phyloP scores from a whole-genome alignment of 2,797 vertebrate genomes.

The Crocodylus rhombifer region DNA sequence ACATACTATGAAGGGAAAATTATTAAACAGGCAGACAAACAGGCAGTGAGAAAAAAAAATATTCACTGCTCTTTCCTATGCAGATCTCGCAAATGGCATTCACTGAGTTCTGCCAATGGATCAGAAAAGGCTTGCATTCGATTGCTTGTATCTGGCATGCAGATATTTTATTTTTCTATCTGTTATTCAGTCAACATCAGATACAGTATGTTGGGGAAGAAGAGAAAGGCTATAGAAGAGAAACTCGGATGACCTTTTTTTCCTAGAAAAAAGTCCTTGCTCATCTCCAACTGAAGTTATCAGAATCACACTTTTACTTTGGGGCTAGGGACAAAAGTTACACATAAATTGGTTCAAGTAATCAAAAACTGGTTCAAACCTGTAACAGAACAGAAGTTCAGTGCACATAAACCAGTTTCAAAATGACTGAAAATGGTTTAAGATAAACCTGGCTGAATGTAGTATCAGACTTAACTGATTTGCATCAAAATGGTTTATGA shows the following conservation, averaged over 20 bases:
- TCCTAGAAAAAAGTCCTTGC: neutral
- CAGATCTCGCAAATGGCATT: neutral
- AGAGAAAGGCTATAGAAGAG: neutral
- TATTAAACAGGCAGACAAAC: neutral
- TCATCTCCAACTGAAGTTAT: constrained; percentile 19
- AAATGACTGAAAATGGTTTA: too few species aligned
- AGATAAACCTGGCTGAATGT: too few species aligned
- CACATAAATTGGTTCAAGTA: too few species aligned
- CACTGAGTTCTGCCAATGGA: neutral
- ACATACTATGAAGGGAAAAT: neutral
- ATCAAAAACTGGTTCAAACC: too few species aligned
- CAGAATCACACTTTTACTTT: neutral
- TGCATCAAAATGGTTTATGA: too few species aligned
- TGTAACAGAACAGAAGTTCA: too few species aligned
- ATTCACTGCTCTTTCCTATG: neutral
- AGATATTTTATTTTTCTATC: constrained; percentile 27
- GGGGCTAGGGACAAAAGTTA: neutral
- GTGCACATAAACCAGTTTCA: too few species aligned
- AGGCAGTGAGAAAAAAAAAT: neutral
- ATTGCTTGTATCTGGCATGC: neutral
- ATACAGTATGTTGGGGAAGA: neutral
- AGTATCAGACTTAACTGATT: too few species aligned
- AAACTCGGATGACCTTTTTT: neutral
- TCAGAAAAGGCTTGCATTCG: neutral
- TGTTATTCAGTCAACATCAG: neutral